Conservation (phyloP, 2,888 invertebrate genomes). For the Cabera pusaria region DNA sequence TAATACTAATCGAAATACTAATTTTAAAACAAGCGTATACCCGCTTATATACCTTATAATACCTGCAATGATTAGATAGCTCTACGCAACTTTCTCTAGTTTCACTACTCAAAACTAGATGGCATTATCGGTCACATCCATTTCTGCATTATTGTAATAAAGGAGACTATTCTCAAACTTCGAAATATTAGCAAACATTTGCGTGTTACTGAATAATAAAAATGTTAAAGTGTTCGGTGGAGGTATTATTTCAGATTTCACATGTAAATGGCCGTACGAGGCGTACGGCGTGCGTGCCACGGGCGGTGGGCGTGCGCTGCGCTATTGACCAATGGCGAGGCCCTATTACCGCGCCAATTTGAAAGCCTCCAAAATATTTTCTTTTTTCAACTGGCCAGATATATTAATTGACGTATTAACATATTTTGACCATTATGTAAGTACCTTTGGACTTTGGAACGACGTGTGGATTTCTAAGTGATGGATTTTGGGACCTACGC, state of each 20-base stretch:
- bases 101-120: slow-evolving; percentile 34
- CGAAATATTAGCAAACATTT: slow-evolving; percentile 11
- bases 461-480: no score
- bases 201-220: slow-evolving; percentile 26
- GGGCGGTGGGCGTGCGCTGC: slow-evolving; percentile 68
- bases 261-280: slow-evolving; percentile 55
- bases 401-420: slow-evolving; percentile 64
- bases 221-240: slow-evolving; percentile 26
- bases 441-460: no score
- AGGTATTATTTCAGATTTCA: slow-evolving; percentile 64
- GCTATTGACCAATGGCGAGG: slow-evolving; percentile 55
- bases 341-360: slow-evolving; percentile 34
- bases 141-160: neutral
- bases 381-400: slow-evolving; percentile 53
- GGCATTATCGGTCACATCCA: slow-evolving; percentile 17
- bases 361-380: slow-evolving; percentile 54
- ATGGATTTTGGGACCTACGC: no score
- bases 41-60: no score
- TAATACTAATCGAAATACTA: no score
- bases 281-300: slow-evolving; percentile 57
- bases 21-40: no score
- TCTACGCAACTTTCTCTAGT: no score
- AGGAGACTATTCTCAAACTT: slow-evolving; percentile 1
- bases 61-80: no score
- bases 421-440: slow-evolving; percentile 66